Evolutionary conservation across 2,888 invertebrate species (phyloP).

Genomic region (Euphydryas editha): DNA sequence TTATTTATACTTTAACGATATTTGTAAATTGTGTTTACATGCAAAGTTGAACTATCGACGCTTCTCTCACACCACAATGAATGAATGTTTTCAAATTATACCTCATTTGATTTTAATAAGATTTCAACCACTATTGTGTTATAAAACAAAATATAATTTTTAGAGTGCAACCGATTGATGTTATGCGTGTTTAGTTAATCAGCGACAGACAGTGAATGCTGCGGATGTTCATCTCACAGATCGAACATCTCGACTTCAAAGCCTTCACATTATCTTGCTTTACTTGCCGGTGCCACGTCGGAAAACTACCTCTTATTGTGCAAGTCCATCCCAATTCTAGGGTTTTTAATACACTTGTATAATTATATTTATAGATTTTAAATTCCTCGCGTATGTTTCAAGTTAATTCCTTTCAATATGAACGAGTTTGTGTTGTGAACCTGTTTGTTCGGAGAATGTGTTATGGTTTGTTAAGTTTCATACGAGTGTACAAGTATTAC

Average conservation of each 20-base stretch:
- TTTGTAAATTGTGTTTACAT: neutral
- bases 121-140: too few relatives aligned
- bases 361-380: neutral
- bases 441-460: slow-evolving; percentile 27
- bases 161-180: neutral
- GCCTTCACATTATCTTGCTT: slow-evolving; percentile 32
- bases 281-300: slow-evolving; percentile 35
- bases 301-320: slow-evolving; percentile 21
- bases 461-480: neutral
- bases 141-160: too few relatives aligned
- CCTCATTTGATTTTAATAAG: too few relatives aligned
- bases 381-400: neutral
- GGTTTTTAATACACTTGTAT: slow-evolving; percentile 1
- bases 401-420: slow-evolving; percentile 2
- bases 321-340: slow-evolving; percentile 11
- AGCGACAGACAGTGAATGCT: neutral
- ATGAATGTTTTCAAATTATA: too few relatives aligned
- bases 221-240: slow-evolving; percentile 1
- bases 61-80: neutral
- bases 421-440: slow-evolving; percentile 20
- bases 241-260: slow-evolving; percentile 6
- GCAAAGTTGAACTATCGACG: neutral
- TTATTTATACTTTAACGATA: neutral
- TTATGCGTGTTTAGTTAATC: neutral
- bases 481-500: neutral